Conservation (phyloP, 2,797 vertebrate species). For the Rhinoraja longicauda region DNA sequence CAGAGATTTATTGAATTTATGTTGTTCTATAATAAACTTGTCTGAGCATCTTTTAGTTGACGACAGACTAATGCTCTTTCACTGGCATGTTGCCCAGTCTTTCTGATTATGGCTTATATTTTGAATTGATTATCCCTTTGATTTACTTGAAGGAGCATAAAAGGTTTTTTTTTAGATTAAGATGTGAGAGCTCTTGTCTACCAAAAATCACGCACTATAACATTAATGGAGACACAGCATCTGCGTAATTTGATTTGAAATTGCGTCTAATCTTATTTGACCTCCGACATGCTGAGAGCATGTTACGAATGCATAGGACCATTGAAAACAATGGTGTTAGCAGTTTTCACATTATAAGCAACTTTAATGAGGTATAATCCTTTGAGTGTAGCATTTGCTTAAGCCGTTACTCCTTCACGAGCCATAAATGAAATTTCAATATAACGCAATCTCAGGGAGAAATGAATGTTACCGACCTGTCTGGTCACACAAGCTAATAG, state of each 20-base stretch:
- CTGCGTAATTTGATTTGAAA: conserved; percentile 35
- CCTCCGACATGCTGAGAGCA: conserved; percentile 15
- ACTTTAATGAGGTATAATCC: conserved; percentile 24
- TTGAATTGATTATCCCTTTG: conserved; percentile 33
- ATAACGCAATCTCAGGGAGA: neutral
- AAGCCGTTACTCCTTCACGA: neutral
- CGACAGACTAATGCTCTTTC: conserved; percentile 1
- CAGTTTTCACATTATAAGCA: neutral
- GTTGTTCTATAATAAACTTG: conserved; percentile 26
- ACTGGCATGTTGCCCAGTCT: conserved; percentile 15
- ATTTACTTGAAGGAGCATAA: conserved; percentile 31
- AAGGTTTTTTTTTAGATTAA: conserved; percentile 34
- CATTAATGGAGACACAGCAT: conserved; percentile 30
- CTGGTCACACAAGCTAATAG: neutral
- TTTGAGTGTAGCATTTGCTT: neutral
- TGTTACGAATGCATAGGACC: neutral
- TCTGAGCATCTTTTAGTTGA: conserved; percentile 22
- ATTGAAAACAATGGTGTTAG: conserved; percentile 16
- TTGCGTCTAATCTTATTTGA: conserved; percentile 31
- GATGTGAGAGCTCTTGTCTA: neutral
- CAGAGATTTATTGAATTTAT: conserved; percentile 22
- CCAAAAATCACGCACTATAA: conserved; percentile 22
- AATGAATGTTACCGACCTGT: neutral
- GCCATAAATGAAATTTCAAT: neutral
- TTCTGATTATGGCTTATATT: conserved; percentile 36